These are phyloP conservation scores for Pseudolaguvia tuberculata DNA, from an alignment of 2,113 vertebrate genomes.

Conservation along the genomic window DNA sequence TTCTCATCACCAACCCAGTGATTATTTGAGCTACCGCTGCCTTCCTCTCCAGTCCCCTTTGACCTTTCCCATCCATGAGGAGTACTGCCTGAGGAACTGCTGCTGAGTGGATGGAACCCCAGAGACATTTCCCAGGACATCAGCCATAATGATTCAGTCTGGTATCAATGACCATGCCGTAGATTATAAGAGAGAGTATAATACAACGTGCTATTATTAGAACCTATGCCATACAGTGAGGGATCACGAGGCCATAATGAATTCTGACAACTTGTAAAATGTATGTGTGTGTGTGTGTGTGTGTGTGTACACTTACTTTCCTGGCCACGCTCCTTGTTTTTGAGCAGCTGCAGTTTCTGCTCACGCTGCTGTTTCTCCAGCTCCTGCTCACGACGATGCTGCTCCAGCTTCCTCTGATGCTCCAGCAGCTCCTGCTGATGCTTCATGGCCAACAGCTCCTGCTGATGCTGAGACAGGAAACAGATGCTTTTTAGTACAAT, in stretches of 20 bases:
- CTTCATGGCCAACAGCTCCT: conserved; percentile 92
- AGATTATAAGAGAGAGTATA: neutral
- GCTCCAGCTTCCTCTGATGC: conserved; percentile 93
- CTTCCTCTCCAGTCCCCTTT: neutral
- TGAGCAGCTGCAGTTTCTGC: conserved; percentile 89
- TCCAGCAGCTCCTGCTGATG: conserved; percentile 96
- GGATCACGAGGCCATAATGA: neutral
- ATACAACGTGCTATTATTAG: no score
- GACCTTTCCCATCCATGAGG: neutral
- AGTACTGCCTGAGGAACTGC: neutral
- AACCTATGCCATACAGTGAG: no score
- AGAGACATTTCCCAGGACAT: neutral
- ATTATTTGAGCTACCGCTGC: neutral
- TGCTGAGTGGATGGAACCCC: neutral
- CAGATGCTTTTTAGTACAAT: neutral
- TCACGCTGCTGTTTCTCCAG: conserved; percentile 94
- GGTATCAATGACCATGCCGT: neutral
- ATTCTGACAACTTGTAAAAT: neutral
- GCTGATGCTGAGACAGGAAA: conserved; percentile 79
- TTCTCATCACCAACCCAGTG: neutral
- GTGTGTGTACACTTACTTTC: conserved; percentile 79
- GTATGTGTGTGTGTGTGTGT: conserved; percentile 18
- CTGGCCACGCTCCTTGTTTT: conserved; percentile 95
- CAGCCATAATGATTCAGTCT: neutral
- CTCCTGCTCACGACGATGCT: conserved; percentile 90